Percentiles rank a stretch among this genome's conserved stretches.
Evolutionary conservation across 2,797 vertebrate species (phyloP).

Genomic region (Rhinichthys osculus): DNA sequence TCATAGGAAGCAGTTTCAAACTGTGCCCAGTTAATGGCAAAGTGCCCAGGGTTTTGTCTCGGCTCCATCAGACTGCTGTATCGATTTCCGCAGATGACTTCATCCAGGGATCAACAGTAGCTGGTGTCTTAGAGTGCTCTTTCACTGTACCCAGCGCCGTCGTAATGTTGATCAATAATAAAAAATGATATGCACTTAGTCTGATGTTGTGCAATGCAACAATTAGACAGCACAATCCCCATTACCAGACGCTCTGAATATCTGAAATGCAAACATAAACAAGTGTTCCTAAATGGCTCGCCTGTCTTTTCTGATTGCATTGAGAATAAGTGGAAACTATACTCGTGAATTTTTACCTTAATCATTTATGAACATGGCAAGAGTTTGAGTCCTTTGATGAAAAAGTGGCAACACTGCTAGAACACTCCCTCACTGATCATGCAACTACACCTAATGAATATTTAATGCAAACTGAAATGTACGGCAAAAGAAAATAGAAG

Average conservation of each 20-base stretch:
- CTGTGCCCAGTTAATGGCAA: constrained; percentile 25
- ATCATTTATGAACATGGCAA: constrained; percentile 44
- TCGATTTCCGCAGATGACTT: constrained; percentile 56
- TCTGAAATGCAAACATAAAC: constrained; percentile 39
- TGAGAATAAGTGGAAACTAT: neutral
- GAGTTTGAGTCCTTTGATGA: constrained; percentile 9
- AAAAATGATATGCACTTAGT: constrained; percentile 47
- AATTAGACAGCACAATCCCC: constrained; percentile 25
- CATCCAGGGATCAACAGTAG: constrained; percentile 49
- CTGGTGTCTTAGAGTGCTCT: constrained; percentile 41
- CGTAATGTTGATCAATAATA: constrained; percentile 53
- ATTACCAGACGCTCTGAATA: neutral
- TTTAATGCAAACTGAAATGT: constrained; percentile 34
- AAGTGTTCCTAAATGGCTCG: constrained; percentile 29
- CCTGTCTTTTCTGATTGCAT: constrained; percentile 26
- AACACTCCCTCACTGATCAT: neutral
- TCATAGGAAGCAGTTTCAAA: constrained; percentile 17
- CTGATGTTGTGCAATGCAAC: constrained; percentile 21
- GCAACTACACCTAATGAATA: constrained; percentile 14
- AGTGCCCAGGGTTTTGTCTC: constrained; percentile 36
- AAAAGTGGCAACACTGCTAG: constrained; percentile 12
- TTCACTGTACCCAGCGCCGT: constrained; percentile 36
- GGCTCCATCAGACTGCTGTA: constrained; percentile 40
- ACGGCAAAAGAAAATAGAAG: neutral
- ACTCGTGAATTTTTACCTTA: constrained; percentile 15